These are phyloP conservation scores for Microplitis demolitor DNA, from an alignment of 1,140 invertebrate species.

Conservation along the genomic window DNA sequence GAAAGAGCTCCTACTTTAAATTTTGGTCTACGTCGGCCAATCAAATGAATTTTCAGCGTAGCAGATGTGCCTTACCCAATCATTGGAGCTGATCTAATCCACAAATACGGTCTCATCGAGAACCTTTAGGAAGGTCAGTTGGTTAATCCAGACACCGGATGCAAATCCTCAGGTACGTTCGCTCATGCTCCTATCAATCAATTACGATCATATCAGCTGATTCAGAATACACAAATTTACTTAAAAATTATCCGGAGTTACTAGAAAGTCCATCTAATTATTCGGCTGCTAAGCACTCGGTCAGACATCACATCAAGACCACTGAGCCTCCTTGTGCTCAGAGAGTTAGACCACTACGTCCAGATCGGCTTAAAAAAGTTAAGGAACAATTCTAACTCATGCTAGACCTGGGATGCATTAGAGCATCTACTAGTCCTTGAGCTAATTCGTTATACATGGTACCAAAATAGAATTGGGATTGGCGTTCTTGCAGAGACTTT, in stretches of 20 bases:
- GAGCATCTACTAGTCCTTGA: not conserved
- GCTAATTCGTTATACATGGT: constrained; percentile 52
- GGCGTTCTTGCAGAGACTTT: constrained; percentile 27
- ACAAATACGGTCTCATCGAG: constrained; percentile 19
- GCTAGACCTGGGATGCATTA: constrained; percentile 23
- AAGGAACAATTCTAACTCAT: constrained; percentile 39
- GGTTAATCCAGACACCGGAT: not conserved
- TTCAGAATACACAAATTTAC: not conserved
- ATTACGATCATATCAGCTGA: not conserved
- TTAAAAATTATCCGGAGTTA: not conserved
- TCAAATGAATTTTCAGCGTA: constrained; percentile 24
- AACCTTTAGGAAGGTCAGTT: not conserved
- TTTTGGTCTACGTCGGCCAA: constrained; percentile 21
- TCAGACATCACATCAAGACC: no score
- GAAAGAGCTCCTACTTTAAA: not conserved
- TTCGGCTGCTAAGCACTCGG: not conserved
- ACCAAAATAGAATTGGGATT: constrained; percentile 47
- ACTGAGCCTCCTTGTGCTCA: no score
- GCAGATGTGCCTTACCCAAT: constrained; percentile 25
- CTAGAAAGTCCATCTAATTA: not conserved
- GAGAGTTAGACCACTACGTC: constrained; percentile 25
- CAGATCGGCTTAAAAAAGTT: constrained; percentile 28
- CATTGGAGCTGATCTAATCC: constrained; percentile 28
- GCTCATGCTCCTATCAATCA: not conserved
- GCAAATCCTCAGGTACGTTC: not conserved